phyloP scores from a whole-genome alignment of 2,888 invertebrate genomes.

The Tanypteryx hageni region DNA sequence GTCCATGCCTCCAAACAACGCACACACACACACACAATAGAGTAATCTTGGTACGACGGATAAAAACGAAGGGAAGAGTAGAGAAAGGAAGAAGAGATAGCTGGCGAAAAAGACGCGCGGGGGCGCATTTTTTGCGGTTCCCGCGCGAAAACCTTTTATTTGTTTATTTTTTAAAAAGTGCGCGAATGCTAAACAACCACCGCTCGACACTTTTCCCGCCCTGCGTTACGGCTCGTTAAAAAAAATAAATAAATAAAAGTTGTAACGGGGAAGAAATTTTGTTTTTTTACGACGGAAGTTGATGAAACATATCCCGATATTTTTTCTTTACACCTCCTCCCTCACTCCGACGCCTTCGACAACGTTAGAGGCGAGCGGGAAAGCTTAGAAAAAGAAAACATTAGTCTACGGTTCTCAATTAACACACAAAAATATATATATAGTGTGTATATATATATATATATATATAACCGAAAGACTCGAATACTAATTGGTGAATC shows the following conservation, averaged over 20 bases:
- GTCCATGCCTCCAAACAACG: not conserved
- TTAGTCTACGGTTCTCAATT: not conserved
- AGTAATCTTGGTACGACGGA: not conserved
- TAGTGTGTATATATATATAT: not conserved
- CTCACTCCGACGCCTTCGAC: not conserved
- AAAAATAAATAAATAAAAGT: not conserved
- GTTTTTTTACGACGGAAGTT: too few relatives aligned
- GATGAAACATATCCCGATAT: not conserved
- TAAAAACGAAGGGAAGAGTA: too few relatives aligned
- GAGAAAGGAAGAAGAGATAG: too few relatives aligned
- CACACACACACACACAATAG: not conserved
- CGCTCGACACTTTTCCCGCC: not conserved
- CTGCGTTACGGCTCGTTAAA: not conserved
- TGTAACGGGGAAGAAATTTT: too few relatives aligned
- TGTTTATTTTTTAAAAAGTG: not conserved
- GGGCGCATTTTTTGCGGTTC: too few relatives aligned
- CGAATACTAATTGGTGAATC: not conserved
- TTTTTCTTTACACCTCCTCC: not conserved
- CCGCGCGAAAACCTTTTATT: too few relatives aligned
- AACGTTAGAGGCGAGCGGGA: not conserved
- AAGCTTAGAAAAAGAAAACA: not conserved
- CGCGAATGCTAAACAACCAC: not conserved
- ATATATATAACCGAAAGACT: not conserved
- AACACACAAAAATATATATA: too few relatives aligned
- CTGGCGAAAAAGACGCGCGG: too few relatives aligned